Conservation (phyloP, 2,888 invertebrate genomes). For the Volucella inflata region DNA sequence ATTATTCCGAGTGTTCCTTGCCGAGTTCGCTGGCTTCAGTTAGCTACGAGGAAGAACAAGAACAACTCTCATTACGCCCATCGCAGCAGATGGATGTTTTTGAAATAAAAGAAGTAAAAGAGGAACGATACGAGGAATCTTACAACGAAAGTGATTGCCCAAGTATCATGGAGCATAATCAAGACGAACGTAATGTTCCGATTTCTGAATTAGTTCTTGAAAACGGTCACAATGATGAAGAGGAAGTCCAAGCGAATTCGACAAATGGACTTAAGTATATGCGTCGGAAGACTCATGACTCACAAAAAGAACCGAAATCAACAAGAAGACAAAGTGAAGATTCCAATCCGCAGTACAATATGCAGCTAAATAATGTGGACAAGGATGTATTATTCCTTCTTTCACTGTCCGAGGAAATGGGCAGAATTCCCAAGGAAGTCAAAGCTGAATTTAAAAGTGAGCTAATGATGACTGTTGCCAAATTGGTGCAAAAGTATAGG, state of each 20-base stretch:
- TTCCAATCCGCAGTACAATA: not conserved
- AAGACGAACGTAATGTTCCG: not conserved
- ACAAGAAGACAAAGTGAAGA: not conserved
- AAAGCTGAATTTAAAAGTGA: slow-evolving; percentile 23
- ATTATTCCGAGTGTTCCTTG: not conserved
- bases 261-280: not conserved
- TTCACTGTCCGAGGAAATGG: slow-evolving; percentile 25
- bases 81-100: not conserved
- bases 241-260: not conserved
- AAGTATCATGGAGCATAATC: not conserved
- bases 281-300: not conserved
- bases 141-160: not conserved
- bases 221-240: not conserved
- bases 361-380: slow-evolving; percentile 29
- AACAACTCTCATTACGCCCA: no score
- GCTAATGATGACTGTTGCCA: slow-evolving; percentile 15
- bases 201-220: not conserved
- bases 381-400: slow-evolving; percentile 29
- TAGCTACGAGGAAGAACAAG: not conserved
- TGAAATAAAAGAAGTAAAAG: slow-evolving; percentile 22
- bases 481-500: slow-evolving; percentile 24
- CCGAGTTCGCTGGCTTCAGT: not conserved
- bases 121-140: slow-evolving; percentile 10
- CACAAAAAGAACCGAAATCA: not conserved
- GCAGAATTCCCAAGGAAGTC: slow-evolving; percentile 8